Base-by-base conservation (phyloP, 2,797 vertebrate species). In the Leucoraja ocellata region DNA sequence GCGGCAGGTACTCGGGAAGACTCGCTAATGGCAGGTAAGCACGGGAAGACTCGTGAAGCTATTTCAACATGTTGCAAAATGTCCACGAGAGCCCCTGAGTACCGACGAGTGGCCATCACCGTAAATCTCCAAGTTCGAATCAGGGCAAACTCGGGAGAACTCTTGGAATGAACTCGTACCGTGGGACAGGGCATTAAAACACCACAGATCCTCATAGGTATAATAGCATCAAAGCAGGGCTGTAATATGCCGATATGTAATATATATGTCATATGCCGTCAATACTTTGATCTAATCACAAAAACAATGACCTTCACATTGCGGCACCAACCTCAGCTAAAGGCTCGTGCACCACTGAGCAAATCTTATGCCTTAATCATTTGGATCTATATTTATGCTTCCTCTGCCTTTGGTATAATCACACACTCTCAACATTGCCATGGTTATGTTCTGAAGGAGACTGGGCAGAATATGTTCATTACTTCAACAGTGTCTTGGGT, bases 341-440 rank as follows among this genome's bases (percentile, higher is more conserved):
- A 8, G 63, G 58, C 28, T 32, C 28, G 28, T 86, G 13, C 58
- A 86, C 83, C 58, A 86, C 11, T 65, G 83, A 86, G 63, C 11
- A 63, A 86, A 63, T 86, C 83, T 86, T 63, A 65, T 6, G 28
- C 58, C 61, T 86, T 86, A 63, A 86, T 86, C 14, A 61, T 14
- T 18, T n/a, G 58, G 61, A 63, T 32, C 61, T 86, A 86, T 86
- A 32, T 86, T 86, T 86, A 86, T 25, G 11, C 7, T n/a, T 8
- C 28, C 58, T 13, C n/a, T 65, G 83, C 63, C 83, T 84, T 84
- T 86, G 83, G 83, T 86, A 86, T 86, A 86, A 86, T 86, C 83
- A 86, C 83, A 86, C 6, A 61, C 83, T 86, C 63, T 86, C 58
- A 65, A 61, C 83, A 86, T 86, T 86, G 83, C 83, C 83, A 86